Conservation (phyloP, 2,113 vertebrate species). For the Suricata suricatta region DNA sequence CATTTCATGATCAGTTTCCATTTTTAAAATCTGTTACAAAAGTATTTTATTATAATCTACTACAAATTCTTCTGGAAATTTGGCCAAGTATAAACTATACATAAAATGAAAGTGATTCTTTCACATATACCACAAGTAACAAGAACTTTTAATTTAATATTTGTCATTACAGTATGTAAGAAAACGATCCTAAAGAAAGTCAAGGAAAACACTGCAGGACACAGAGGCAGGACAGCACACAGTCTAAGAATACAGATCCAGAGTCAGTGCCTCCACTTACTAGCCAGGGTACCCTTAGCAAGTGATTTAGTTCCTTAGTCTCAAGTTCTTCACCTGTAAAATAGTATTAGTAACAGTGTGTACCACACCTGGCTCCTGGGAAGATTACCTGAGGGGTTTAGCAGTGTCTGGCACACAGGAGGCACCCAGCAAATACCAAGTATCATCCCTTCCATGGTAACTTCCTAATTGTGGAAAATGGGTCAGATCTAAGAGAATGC, state of each 20-base stretch:
- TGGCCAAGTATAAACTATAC: background rate
- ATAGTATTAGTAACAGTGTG: background rate
- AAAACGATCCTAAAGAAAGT: background rate
- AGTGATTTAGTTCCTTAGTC: slow-evolving; percentile 1
- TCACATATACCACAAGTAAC: background rate
- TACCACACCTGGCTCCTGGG: background rate
- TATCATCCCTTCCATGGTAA: background rate
- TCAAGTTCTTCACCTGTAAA: slow-evolving; percentile 10
- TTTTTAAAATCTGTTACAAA: slow-evolving; percentile 29
- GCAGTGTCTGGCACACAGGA: background rate
- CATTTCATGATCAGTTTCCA: background rate
- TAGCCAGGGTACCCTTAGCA: background rate
- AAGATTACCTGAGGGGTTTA: background rate
- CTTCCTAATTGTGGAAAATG: background rate
- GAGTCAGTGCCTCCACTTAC: background rate
- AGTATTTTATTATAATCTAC: slow-evolving; percentile 5
- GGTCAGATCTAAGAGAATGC: background rate
- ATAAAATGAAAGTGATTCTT: background rate
- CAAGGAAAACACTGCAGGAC: background rate
- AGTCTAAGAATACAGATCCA: background rate
- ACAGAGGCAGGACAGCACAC: background rate
- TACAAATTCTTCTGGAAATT: slow-evolving; percentile 45
- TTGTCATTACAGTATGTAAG: background rate
- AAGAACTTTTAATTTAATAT: background rate
- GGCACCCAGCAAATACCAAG: background rate